Conservation (phyloP, 2,888 invertebrate species). For the Leistus spinibarbis region DNA sequence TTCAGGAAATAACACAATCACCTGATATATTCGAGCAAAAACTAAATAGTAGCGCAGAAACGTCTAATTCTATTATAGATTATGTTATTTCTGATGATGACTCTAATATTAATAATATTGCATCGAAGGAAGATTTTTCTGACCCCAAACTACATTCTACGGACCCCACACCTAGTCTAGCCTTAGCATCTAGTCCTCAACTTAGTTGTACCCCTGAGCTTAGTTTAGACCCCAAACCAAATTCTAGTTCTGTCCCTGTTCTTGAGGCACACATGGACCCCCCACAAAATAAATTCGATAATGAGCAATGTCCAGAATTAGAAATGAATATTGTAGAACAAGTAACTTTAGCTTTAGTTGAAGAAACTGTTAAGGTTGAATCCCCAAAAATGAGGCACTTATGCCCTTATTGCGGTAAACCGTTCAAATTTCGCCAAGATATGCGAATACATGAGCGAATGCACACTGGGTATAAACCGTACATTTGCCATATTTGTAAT, state of each 20-base stretch:
- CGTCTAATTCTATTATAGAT: not conserved
- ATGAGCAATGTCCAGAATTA: constrained; percentile 1
- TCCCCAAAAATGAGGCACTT: constrained; percentile 7
- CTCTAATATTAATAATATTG: not conserved
- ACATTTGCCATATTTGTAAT: constrained; percentile 16
- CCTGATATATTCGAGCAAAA: not conserved
- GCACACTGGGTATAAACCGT: constrained; percentile 30
- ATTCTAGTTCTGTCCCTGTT: not conserved
- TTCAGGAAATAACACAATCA: not conserved
- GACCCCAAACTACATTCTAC: no score
- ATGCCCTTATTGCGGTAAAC: constrained; percentile 27
- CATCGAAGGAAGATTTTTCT: not conserved
- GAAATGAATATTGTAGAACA: not conserved
- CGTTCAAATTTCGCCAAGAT: constrained; percentile 31
- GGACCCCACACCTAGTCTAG: no score
- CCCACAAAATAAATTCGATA: not conserved
- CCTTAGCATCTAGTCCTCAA: no score
- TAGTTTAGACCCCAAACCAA: no score
- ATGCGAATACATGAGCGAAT: constrained; percentile 34
- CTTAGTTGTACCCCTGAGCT: no score
- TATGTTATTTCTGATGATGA: not conserved
- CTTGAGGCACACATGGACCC: constrained; percentile 9
- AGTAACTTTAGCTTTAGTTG: not conserved
- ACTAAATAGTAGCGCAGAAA: not conserved
- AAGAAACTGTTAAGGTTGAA: not conserved